phyloP scores from a whole-genome alignment of 2,797 vertebrate genomes.

The Sciurus carolinensis region DNA sequence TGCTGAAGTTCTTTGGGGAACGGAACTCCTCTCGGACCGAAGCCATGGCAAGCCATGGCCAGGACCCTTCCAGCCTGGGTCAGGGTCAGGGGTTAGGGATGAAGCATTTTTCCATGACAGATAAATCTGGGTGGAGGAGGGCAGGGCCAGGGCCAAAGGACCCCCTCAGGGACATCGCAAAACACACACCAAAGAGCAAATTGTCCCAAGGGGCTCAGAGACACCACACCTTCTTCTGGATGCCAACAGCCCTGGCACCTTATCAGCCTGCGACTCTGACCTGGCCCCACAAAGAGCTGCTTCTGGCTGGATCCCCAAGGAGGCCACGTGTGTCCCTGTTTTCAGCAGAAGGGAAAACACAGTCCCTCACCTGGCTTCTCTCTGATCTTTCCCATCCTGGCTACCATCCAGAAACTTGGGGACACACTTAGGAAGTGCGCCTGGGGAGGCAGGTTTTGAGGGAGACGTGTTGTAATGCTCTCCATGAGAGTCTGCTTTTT shows the following conservation, averaged over 20 bases:
- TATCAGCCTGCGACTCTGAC: constrained; percentile 8
- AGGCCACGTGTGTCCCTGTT: constrained; percentile 14
- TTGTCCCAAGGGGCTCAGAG: not conserved
- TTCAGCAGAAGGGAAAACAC: constrained; percentile 39
- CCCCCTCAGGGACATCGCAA: not conserved
- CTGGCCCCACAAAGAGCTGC: not conserved
- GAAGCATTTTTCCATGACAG: not conserved
- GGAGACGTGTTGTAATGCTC: not conserved
- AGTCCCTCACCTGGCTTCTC: constrained; percentile 46
- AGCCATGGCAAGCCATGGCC: not conserved
- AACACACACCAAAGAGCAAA: not conserved
- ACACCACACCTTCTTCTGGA: not conserved
- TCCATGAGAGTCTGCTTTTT: constrained; percentile 6
- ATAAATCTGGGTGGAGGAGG: not conserved
- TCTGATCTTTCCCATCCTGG: constrained; percentile 70
- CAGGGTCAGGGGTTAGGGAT: not conserved
- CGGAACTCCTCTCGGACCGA: not conserved
- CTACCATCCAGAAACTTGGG: constrained; percentile 67
- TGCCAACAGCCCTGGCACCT: not conserved
- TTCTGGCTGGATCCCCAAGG: not conserved
- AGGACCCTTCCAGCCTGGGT: not conserved
- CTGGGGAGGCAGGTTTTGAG: not conserved
- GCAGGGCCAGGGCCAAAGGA: not conserved
- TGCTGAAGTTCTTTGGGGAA: not conserved
- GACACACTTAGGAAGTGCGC: constrained; percentile 30